Evolutionary conservation across 2,113 vertebrate species (phyloP), one percentile per base, ranked within the genome.

Genomic region (Pteronura brasiliensis): DNA sequence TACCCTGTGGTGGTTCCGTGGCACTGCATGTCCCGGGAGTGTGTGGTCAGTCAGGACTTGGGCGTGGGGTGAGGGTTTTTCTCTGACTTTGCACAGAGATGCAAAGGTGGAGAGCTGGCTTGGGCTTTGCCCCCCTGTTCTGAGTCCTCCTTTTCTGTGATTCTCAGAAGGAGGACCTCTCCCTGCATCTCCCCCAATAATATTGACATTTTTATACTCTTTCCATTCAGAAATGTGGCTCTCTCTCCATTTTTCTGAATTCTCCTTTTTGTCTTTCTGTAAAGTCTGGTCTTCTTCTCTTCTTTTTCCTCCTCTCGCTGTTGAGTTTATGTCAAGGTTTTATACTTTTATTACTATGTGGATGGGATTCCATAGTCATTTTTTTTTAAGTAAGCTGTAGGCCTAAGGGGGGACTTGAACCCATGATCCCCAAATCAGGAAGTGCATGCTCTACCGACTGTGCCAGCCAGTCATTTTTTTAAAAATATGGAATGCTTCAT

Each of bases 271-370:
- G 18, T 69, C 34, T 84, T 69, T 34, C 42, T 3, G 12, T 84
- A 1, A 27, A 52, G 39, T 72, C 44, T 18, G 29, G n/a, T 61
- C 71, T 10, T 55, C n/a, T 77, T 4, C 23, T 7, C 11, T 11
- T 13, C 10, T 27, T 25, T 0, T 21, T 44, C 71, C 47, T 49
- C 47, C 23, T 0, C 8, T 27, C 1, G 0, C 4, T 15, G 13
- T 72, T 44, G 57, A 77, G 15, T 89, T 86, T 87, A 31, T 79
- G 11, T n/a, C 42, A 59, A 88, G 9, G 25, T 59, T 59, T 80
- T 47, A 89, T 89, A 91, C 21, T 47, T 86, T 34, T 76, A 57
- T 65, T 79, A 18, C 72, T 85, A 31, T n/a, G 11, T 81, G 88
- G 20, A 57, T 74, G 36, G 42, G 10, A 81, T 71, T 85, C 39